Evolutionary conservation across 2,113 vertebrate species (phyloP), one percentile per base, ranked within the genome.

Genomic region (Plecturocebus donacophilus): DNA sequence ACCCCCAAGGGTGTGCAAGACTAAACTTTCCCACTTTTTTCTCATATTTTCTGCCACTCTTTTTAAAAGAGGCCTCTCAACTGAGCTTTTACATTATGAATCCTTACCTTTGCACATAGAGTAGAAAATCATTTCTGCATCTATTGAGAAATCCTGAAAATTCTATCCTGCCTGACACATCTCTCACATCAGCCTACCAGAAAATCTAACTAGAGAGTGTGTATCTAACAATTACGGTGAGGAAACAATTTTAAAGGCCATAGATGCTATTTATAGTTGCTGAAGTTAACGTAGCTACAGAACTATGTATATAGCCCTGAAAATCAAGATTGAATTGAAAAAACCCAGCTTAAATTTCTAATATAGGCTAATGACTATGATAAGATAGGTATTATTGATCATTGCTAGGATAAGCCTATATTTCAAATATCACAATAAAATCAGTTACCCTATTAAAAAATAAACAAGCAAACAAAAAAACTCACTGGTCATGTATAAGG

Each of bases 201-300:
- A 89, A 96, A 92, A 86, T 42, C 17, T 71, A 92, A 61, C 32
- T 64, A 35, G 21, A 77, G 3, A 85, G 40, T 21, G 81, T 52
- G 21, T 81, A 21, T 85, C 49, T 54, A 71, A 71, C 42, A 86
- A 86, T 71, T 56, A 47, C 27, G 32, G 16, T 47, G 52, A 76
- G 73, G 58, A 95, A 95, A 94, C 27, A 56, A 77, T 71, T 90
- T 94, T 90, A 82, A 86, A 96, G 21, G 77, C 30, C 20, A 87
- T 10, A 96, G 92, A 77, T 90, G 32, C 40, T 81, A 27, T 23
- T 40, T 75, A 86, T 0, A 86, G 56, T 64, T 64, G 95, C 42
- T 89, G 25, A 87, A 79, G 27, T 77, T 94, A 94, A 45, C 9
- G 47, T 32, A 45, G 47, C 19, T 45, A 52, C 49, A 3, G 20